phyloP scores from a whole-genome alignment of 2,113 vertebrate genomes.

The Dasyprocta punctata region DNA sequence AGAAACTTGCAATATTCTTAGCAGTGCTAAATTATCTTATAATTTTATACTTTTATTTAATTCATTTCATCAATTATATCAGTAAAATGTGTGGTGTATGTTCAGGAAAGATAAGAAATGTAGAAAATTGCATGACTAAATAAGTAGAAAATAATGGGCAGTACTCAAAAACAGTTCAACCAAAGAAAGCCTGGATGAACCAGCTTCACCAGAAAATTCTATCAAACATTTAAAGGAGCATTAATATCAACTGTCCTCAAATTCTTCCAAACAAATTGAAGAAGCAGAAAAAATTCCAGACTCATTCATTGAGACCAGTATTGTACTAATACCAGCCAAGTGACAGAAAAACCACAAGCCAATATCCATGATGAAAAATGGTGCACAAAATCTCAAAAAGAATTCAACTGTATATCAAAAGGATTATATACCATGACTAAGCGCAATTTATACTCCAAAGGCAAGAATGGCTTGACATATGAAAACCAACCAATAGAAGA shows the following conservation, averaged over 20 bases:
- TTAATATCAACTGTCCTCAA: background rate
- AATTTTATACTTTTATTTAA: background rate
- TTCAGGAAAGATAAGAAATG: background rate
- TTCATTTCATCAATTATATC: background rate
- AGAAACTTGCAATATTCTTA: background rate
- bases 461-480: background rate
- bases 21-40: background rate
- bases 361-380: background rate
- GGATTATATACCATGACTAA: background rate
- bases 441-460: background rate
- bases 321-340: background rate
- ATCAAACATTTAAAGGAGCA: background rate
- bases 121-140: background rate
- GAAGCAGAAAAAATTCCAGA: background rate
- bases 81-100: background rate
- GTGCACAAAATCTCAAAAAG: background rate
- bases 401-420: background rate
- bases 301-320: background rate
- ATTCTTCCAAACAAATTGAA: background rate
- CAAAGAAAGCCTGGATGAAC: background rate
- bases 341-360: background rate
- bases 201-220: background rate
- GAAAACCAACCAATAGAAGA: background rate
- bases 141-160: background rate
- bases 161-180: background rate